These are phyloP conservation scores for Sinohyriopsis cumingii DNA, from an alignment of 2,888 invertebrate species.

Conservation along the genomic window DNA sequence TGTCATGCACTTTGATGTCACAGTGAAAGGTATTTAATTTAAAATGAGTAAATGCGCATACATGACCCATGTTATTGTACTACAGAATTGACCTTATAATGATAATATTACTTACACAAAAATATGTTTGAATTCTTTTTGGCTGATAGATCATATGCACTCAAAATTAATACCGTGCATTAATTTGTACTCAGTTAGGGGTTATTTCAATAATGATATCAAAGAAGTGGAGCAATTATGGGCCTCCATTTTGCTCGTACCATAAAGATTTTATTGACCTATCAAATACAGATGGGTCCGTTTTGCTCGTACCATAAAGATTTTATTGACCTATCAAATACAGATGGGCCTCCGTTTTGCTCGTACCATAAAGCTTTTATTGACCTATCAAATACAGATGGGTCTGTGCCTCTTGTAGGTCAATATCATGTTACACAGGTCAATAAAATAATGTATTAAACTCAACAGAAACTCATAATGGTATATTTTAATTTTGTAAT, in stretches of 20 bases:
- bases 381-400: neutral
- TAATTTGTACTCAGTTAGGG: neutral
- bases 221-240: too few relatives aligned
- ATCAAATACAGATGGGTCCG: neutral
- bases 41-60: too few relatives aligned
- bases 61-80: too few relatives aligned
- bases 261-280: neutral
- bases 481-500: too few relatives aligned
- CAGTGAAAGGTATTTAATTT: too few relatives aligned
- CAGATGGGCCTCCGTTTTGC: slow-evolving; percentile 3
- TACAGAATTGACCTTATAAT: too few relatives aligned
- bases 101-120: too few relatives aligned
- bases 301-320: neutral
- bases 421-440: neutral
- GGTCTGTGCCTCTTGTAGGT: neutral
- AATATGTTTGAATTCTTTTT: too few relatives aligned
- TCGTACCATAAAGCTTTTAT: neutral
- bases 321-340: neutral
- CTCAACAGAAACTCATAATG: too few relatives aligned
- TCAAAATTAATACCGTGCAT: neutral
- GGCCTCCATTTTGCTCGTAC: neutral
- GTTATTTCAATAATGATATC: too few relatives aligned
- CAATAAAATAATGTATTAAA: neutral
- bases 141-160: too few relatives aligned
- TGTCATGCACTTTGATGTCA: too few relatives aligned